Conservation (phyloP, 2,113 vertebrate species). For the Neodontobutis hainanensis region DNA sequence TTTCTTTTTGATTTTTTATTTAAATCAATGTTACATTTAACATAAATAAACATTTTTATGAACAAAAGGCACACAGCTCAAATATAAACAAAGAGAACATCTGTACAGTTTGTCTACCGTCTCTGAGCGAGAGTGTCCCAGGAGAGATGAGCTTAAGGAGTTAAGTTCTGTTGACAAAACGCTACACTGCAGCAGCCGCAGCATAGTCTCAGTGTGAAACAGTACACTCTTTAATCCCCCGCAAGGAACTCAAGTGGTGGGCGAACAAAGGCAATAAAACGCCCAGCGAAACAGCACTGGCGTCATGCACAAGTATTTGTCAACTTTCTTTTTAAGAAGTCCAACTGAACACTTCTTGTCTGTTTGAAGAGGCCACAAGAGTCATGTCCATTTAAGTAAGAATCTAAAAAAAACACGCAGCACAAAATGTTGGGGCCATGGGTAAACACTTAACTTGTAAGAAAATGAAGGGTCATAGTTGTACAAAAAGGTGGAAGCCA, state of each 20-base stretch:
- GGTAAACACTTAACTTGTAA: slow-evolving; percentile 49
- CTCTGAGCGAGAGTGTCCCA: slow-evolving; percentile 52
- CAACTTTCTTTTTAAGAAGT: slow-evolving; percentile 43
- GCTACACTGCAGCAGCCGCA: slow-evolving; percentile 33
- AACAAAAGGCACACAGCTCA: slow-evolving; percentile 90
- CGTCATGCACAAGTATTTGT: slow-evolving; percentile 48
- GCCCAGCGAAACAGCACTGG: slow-evolving; percentile 44
- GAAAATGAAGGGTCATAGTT: slow-evolving; percentile 34
- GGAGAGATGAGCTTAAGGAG: slow-evolving; percentile 63
- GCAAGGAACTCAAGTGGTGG: slow-evolving; percentile 33
- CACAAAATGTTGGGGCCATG: slow-evolving; percentile 47
- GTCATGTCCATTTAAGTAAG: slow-evolving; percentile 57
- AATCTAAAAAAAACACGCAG: slow-evolving; percentile 65
- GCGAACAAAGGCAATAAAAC: slow-evolving; percentile 34
- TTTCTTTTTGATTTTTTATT: slow-evolving; percentile 75
- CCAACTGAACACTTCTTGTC: slow-evolving; percentile 39
- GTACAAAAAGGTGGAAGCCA: slow-evolving; percentile 40
- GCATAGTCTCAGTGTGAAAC: slow-evolving; percentile 42
- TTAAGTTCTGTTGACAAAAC: slow-evolving; percentile 33
- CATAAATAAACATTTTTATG: slow-evolving; percentile 93
- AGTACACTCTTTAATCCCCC: slow-evolving; percentile 38
- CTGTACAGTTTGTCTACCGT: slow-evolving; percentile 83
- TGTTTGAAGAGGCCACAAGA: slow-evolving; percentile 64
- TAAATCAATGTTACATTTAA: slow-evolving; percentile 85
- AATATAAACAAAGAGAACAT: slow-evolving; percentile 87